Evolutionary conservation across 35 echinoderm and acorn worm species (phyloP), one percentile per base, ranked within the genome.

Genomic region (Diadema setosum): DNA sequence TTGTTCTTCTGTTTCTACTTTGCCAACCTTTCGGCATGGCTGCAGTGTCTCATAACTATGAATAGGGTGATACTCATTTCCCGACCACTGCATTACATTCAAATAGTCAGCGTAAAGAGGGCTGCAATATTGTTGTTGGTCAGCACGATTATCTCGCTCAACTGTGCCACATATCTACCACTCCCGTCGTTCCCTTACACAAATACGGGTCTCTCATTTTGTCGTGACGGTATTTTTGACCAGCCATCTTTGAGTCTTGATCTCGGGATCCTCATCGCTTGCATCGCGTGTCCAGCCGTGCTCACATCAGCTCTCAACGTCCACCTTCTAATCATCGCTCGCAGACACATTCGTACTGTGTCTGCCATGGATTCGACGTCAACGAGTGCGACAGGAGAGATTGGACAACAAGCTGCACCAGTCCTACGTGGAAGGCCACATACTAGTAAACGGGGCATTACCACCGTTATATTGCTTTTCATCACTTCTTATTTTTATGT

Each of bases 141-240:
- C 73, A 41, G 39, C n/a, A 41, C 20, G 4, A 9, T 78, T 21
- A 21, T 78, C 12, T 78, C 73, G 39, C 73, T 78, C 33, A 78
- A 78, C 36, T 78, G 73, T 41, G 73, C 73, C 35, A 42, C 2
- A 41, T 78, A 41, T 20, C n/a, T 78, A 36, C 73, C 73, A 11
- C 39, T 78, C 11, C 73, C 70, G 1, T 78, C 73, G 4, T 78
- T 78, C 73, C 73, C 73, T 39, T 78, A 78, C 73, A 78, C 73
- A 0, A n/a, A 31, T 18, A n/a, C 37, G 2, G 73, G 73, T 20
- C 8, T 78, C 34, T 39, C 24, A n/a, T 78, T 78, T 36, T 78
- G 73, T 44, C 33, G 73, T 21, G 73, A 78, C 44, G 73, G 73
- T 21, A 78, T 78, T 18, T 78, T 78, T 41, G 73, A 78, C 1